These are phyloP conservation scores for Bombus soroeensis DNA, from an alignment of 1,140 invertebrate genomes.

Conservation along the genomic window DNA sequence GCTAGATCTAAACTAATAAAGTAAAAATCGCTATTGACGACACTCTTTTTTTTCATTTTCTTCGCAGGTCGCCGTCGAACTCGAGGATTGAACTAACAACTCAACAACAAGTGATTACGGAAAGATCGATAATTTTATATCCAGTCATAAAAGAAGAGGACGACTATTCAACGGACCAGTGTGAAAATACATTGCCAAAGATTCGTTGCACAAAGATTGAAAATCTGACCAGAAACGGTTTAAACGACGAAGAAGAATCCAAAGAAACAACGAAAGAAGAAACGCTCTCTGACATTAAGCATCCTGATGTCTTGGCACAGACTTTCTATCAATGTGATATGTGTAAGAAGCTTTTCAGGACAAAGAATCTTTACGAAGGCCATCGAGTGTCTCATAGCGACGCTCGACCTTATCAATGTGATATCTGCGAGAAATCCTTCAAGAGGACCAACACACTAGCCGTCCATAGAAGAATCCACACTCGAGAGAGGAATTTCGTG, in stretches of 20 bases:
- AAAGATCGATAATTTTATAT: neutral
- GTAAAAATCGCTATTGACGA: slow-evolving; percentile 39
- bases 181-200: neutral
- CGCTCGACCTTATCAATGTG: slow-evolving; percentile 81
- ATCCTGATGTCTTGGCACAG: neutral
- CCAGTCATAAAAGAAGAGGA: neutral
- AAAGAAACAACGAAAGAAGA: neutral
- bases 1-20: slow-evolving; percentile 28
- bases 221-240: too few species aligned
- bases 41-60: slow-evolving; percentile 49
- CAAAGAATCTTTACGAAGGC: slow-evolving; percentile 82
- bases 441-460: slow-evolving; percentile 80
- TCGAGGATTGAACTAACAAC: neutral
- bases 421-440: slow-evolving; percentile 81
- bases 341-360: slow-evolving; percentile 80
- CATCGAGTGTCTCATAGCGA: slow-evolving; percentile 81
- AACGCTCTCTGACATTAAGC: neutral
- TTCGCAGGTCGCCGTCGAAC: slow-evolving; percentile 28
- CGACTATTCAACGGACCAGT: neutral
- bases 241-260: neutral
- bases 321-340: slow-evolving; percentile 77
- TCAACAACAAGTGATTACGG: neutral
- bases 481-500: slow-evolving; percentile 72
- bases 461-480: slow-evolving; percentile 77
- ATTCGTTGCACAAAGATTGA: neutral